phyloP scores from a whole-genome alignment of 37 sponge, comb jelly and placozoan genomes.

The Beroe forskalii region DNA sequence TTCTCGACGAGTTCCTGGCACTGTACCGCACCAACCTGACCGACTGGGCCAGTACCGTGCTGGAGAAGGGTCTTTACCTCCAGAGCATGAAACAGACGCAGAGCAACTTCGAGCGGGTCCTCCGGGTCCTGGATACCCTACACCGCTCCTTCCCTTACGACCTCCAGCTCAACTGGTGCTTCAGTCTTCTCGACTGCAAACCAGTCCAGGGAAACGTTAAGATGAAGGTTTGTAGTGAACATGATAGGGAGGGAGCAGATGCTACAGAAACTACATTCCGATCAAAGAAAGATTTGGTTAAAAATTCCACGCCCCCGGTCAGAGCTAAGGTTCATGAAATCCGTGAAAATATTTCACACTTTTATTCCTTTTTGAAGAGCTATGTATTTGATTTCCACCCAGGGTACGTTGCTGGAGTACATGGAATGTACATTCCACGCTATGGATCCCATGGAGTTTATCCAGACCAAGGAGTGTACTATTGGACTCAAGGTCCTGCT shows the following conservation, averaged over 20 bases:
- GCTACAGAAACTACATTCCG: too few relatives aligned
- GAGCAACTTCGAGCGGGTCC: slow-evolving; percentile 41
- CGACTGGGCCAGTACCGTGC: slow-evolving; percentile 3
- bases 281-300: too few relatives aligned
- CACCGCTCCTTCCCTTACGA: slow-evolving; percentile 1
- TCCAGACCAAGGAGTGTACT: slow-evolving; percentile 6
- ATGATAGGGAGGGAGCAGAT: too few relatives aligned
- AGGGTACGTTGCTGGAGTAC: slow-evolving; percentile 6
- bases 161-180: slow-evolving; percentile 13
- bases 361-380: too few relatives aligned
- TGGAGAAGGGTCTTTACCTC: slow-evolving; percentile 32
- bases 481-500: slow-evolving; percentile 26
- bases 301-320: too few relatives aligned
- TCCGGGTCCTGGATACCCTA: slow-evolving; percentile 16
- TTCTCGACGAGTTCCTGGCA: slow-evolving; percentile 31
- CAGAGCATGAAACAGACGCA: slow-evolving; percentile 54
- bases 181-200: background rate
- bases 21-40: slow-evolving; percentile 35
- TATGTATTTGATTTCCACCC: too few relatives aligned
- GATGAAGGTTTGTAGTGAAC: slow-evolving; percentile 37
- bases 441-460: slow-evolving; percentile 35
- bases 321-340: too few relatives aligned
- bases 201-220: slow-evolving; percentile 10
- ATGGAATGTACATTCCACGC: slow-evolving; percentile 6
- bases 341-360: too few relatives aligned